Percentiles rank a stretch among this genome's conserved stretches.
Evolutionary conservation across 2,888 invertebrate species (phyloP).

Genomic region (Oligia strigilis): DNA sequence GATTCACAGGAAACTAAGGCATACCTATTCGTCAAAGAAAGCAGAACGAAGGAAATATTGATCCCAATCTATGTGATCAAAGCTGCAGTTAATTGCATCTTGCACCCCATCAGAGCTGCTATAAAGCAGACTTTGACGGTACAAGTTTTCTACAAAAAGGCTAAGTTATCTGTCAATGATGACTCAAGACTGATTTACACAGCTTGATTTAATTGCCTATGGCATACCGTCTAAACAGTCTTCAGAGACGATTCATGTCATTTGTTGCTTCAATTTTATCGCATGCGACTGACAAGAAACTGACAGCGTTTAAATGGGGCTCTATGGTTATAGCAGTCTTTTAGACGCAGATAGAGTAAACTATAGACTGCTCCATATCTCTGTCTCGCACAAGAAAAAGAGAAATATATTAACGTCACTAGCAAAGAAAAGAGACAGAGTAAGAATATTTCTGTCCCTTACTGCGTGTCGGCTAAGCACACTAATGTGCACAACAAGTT

Average conservation of each 20-base stretch:
- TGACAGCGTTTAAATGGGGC: no score
- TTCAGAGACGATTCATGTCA: not conserved
- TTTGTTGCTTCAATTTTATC: not conserved
- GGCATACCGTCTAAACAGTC: not conserved
- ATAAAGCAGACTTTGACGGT: not conserved
- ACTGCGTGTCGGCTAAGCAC: no score
- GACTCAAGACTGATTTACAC: not conserved
- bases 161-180: not conserved
- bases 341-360: no score
- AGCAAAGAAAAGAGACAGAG: no score
- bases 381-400: no score
- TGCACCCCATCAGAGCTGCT: not conserved
- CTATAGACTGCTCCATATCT: no score
- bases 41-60: conserved; percentile 1
- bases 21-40: not conserved
- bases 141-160: not conserved
- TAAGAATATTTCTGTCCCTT: no score
- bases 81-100: not conserved
- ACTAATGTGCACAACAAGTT: no score
- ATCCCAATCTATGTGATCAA: not conserved
- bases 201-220: not conserved
- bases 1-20: not conserved
- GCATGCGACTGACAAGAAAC: no score
- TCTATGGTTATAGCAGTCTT: not conserved
- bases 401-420: no score